Percentiles rank a stretch among this genome's conserved stretches.
phyloP scores from a whole-genome alignment of 2,888 invertebrate genomes.

The Suillia variegata region DNA sequence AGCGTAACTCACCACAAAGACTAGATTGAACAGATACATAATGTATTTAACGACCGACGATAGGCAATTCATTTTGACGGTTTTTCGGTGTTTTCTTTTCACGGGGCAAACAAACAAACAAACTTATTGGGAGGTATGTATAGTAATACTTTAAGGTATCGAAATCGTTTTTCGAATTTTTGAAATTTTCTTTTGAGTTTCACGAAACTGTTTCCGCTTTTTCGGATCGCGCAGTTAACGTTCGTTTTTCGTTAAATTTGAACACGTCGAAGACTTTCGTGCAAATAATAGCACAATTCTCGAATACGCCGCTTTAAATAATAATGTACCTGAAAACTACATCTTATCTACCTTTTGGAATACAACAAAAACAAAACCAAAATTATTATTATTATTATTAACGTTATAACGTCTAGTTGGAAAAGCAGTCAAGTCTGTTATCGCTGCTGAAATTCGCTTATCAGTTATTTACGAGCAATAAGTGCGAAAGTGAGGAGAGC shows the following conservation, averaged over 20 bases:
- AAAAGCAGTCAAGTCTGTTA: no score
- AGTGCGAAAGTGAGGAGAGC: no score
- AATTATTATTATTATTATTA: no score
- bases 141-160: no score
- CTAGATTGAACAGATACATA: conserved; percentile 50
- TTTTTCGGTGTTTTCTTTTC: conserved; percentile 21
- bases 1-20: conserved; percentile 57
- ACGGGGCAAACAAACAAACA: no score
- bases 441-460: not conserved
- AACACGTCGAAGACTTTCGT: conserved; percentile 14
- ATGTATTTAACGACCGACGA: conserved; percentile 52
- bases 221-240: not conserved
- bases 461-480: not conserved
- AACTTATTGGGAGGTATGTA: no score
- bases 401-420: no score
- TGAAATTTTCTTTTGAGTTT: no score
- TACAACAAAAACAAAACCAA: no score
- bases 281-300: conserved; percentile 20
- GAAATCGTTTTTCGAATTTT: no score
- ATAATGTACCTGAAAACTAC: conserved; percentile 4
- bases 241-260: not conserved
- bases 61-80: conserved; percentile 50
- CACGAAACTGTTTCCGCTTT: not conserved
- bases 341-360: conserved; percentile 18
- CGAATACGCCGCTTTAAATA: conserved; percentile 18